Evolutionary conservation across 2,797 vertebrate genomes (phyloP).

Genomic region (Megalops cyprinoides): DNA sequence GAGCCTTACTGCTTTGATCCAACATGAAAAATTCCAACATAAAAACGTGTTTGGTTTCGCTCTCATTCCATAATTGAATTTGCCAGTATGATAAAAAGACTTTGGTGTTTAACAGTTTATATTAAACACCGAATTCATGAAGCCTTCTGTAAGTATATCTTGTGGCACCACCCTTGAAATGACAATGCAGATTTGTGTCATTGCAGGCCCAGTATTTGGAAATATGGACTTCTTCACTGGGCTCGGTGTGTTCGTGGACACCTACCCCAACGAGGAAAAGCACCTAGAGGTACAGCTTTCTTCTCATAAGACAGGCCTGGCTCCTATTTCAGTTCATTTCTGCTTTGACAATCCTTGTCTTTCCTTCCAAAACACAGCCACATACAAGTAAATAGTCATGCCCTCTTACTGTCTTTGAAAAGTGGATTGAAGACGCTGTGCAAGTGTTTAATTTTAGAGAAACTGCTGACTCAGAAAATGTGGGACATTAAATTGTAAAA

Average conservation of each 20-base stretch:
- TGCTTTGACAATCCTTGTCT: not conserved
- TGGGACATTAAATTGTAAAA: not conserved
- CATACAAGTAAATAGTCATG: no score
- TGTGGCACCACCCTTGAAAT: not conserved
- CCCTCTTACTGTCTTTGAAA: not conserved
- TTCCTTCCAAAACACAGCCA: no score
- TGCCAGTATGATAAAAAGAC: not conserved
- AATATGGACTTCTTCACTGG: conserved; percentile 95
- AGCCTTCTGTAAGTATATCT: not conserved
- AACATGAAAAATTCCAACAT: not conserved
- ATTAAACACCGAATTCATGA: not conserved
- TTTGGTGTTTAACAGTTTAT: not conserved
- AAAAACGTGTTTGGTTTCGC: not conserved
- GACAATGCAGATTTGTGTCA: not conserved
- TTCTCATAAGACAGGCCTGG: no score
- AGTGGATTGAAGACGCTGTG: not conserved
- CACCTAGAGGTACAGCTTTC: conserved; percentile 84
- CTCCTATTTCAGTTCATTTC: no score
- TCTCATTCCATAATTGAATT: not conserved
- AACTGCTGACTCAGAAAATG: not conserved
- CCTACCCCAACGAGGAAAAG: conserved; percentile 97
- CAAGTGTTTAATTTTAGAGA: not conserved
- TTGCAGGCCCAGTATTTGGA: conserved; percentile 92
- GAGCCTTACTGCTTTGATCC: not conserved
- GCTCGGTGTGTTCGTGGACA: conserved; percentile 94